Percentiles rank a stretch among this genome's conserved stretches.
phyloP scores from a whole-genome alignment of 2,113 vertebrate genomes.

The Cyrtonyx montezumae region DNA sequence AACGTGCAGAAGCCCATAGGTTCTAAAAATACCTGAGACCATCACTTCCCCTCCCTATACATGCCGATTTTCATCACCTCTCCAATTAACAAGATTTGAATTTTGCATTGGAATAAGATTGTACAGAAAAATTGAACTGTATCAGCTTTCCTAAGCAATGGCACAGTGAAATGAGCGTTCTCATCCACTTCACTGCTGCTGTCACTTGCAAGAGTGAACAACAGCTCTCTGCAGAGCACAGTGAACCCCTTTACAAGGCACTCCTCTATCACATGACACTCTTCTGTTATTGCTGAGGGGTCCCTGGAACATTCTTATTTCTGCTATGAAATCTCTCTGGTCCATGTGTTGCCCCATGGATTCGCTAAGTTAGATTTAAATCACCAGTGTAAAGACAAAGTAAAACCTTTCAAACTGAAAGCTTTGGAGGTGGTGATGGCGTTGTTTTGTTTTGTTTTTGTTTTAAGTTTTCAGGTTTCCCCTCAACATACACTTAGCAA shows the following conservation, averaged over 20 bases:
- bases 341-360: not conserved
- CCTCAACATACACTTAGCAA: not conserved
- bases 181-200: not conserved
- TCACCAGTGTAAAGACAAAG: not conserved
- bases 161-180: not conserved
- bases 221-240: not conserved
- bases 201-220: fast-evolving
- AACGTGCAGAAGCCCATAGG: not conserved
- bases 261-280: not conserved
- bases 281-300: not conserved
- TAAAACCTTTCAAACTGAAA: not conserved
- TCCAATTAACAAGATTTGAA: not conserved
- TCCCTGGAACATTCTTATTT: not conserved
- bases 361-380: not conserved
- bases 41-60: fast-evolving
- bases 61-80: not conserved
- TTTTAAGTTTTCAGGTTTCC: not conserved
- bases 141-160: not conserved
- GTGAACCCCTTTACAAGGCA: not conserved
- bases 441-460: too few species aligned
- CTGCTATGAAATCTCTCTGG: not conserved
- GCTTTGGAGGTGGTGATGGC: too few species aligned
- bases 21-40: not conserved
- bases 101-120: not conserved
- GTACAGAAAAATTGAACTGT: fast-evolving